A percentile compares a stretch with the other conserved stretches of the same genome.
Conservation (phyloP, 2,797 vertebrate species). For the Lerista edwardsae region DNA sequence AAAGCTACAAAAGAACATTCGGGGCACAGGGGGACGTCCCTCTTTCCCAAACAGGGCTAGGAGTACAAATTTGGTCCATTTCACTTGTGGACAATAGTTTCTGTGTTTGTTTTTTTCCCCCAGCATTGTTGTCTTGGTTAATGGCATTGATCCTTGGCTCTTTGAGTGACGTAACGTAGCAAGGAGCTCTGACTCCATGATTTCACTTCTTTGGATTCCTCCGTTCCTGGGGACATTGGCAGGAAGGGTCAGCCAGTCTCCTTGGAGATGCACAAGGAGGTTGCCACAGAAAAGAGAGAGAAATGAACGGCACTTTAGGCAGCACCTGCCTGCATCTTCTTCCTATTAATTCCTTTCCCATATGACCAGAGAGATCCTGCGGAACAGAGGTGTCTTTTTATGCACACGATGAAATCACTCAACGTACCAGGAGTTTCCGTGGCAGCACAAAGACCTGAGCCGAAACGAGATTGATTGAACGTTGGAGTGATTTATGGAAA, state of each 20-base stretch:
- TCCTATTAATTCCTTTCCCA: constrained; percentile 1
- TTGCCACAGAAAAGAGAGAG: constrained; percentile 44
- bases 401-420: not conserved
- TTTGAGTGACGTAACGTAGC: not conserved
- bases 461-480: not conserved
- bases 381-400: constrained; percentile 4
- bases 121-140: not conserved
- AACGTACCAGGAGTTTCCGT: not conserved
- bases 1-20: constrained; percentile 57
- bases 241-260: constrained; percentile 46
- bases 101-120: no score
- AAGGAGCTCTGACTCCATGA: constrained; percentile 35
- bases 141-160: constrained; percentile 34
- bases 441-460: not conserved
- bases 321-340: constrained; percentile 30
- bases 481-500: not conserved
- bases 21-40: constrained; percentile 41
- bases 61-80: constrained; percentile 32
- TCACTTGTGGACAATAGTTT: constrained; percentile 3
- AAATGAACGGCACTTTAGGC: constrained; percentile 39
- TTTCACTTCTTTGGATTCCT: constrained; percentile 40
- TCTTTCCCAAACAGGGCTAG: constrained; percentile 49
- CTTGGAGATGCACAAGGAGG: constrained; percentile 55
- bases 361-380: not conserved
- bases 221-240: constrained; percentile 35